These are phyloP conservation scores for Phalacrocorax carbo DNA, from an alignment of 2,113 vertebrate genomes.

Conservation along the genomic window DNA sequence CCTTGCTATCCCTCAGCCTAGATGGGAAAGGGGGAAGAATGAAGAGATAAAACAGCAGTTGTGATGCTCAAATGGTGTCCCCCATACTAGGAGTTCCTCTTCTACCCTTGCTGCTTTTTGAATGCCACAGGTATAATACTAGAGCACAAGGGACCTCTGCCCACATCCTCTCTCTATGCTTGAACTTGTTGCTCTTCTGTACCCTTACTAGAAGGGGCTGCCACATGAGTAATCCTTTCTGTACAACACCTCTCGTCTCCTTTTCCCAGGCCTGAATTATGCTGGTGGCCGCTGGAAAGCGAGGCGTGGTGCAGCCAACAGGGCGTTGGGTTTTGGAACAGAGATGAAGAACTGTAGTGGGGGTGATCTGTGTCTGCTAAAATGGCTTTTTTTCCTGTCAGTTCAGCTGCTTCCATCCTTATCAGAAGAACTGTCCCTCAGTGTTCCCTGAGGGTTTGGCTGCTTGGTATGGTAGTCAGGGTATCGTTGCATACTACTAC, in stretches of 20 bases:
- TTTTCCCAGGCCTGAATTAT: not conserved
- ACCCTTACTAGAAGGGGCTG: not conserved
- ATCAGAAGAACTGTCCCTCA: not conserved
- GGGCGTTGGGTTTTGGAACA: not conserved
- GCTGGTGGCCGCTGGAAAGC: not conserved
- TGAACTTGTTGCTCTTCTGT: not conserved
- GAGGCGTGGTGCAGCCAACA: not conserved
- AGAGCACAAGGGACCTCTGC: not conserved
- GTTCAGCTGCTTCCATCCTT: not conserved
- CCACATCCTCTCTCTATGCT: not conserved
- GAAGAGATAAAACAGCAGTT: not conserved
- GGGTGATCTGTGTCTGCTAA: not conserved
- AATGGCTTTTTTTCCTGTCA: not conserved
- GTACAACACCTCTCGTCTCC: not conserved
- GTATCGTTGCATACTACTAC: rapidly evolving
- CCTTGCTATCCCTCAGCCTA: not conserved
- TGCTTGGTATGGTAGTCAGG: not conserved
- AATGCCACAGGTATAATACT: not conserved
- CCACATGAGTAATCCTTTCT: not conserved
- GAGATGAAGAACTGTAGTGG: not conserved
- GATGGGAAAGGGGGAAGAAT: not conserved
- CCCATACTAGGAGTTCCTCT: not conserved
- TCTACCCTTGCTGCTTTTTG: not conserved
- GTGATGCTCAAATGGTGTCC: not conserved
- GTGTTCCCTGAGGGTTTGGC: not conserved